Base-by-base conservation (phyloP, 2,113 vertebrate species). In the Smithornis capensis region DNA sequence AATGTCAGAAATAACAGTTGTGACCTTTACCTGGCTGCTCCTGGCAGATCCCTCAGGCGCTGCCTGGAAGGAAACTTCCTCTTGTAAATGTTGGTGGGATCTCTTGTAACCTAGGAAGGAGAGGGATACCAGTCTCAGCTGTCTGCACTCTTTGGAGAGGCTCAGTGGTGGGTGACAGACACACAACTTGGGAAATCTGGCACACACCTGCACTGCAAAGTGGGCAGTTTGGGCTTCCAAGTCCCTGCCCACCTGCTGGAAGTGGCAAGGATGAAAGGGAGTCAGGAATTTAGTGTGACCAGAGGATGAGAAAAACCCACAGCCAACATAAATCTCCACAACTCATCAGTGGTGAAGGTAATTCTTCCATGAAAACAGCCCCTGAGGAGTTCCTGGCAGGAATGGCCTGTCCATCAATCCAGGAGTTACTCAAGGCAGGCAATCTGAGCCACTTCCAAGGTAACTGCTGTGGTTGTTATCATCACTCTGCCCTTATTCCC, bases 181-280 rank as follows among this genome's bases (percentile, higher is more conserved):
- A 8, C 64, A 0, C 0, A 5, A 29, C 17, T 40, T 11, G 35
- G 8, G 4, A 78, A 57, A 25, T 3, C 45, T 27, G 27, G 2
- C 59, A 12, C 44, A 40, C 19, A 17, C 10, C 62, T 76, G 37
- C 49, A 3, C 38, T 29, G 67, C 80, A 7, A 14, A 37, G 70
- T 0, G 8, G 64, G 42, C 52, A 8, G 4, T 3, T 23, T 14
- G 59, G 71, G 52, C 77, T 81, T 38, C 68, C 68, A 62, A 33
- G 50, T 4, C 50, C 60, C 62, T 55, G 67, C 42, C 35, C 49
- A 3, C 19, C 57, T 6, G 4, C 0, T 40, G 47, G 35, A 42
- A 71, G 38, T 3, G n/a, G 28, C 57, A 7, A 24, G 50, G 73
- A 17, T 35, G n/a, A 59, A 69, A 80, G 19, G 8, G 3, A 38